Conservation (phyloP, 2,113 vertebrate genomes). For the Ctenodactylus gundi region DNA sequence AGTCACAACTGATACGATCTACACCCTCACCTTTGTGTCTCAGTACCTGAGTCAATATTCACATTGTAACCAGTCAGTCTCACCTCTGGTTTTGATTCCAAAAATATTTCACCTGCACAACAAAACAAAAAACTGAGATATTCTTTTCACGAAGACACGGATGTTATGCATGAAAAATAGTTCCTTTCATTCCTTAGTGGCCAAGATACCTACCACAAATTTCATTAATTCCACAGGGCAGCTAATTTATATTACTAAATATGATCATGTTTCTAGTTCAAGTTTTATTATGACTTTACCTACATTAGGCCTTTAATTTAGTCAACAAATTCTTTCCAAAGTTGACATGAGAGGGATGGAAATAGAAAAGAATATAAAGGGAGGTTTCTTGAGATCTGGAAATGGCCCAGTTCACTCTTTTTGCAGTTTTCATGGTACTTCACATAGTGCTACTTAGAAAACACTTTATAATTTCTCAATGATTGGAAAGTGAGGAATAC, state of each 20-base stretch:
- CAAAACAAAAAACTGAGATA: background rate
- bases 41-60: background rate
- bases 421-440: background rate
- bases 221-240: background rate
- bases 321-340: background rate
- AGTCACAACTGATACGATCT: background rate
- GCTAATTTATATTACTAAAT: background rate
- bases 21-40: background rate
- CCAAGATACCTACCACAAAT: background rate
- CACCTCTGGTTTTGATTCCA: background rate
- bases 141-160: background rate
- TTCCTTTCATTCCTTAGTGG: background rate
- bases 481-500: background rate
- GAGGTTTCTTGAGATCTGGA: slow-evolving; percentile 2
- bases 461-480: background rate
- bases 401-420: background rate
- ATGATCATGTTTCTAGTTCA: background rate
- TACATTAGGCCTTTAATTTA: background rate
- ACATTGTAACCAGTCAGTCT: background rate
- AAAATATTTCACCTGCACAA: background rate
- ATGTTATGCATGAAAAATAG: background rate
- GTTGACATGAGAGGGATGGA: background rate
- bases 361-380: background rate
- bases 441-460: background rate
- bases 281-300: background rate